Percentiles rank a stretch among this genome's conserved stretches.
These are phyloP conservation scores for Protosalanx chinensis DNA, from an alignment of 2,797 vertebrate species.

Conservation along the genomic window DNA sequence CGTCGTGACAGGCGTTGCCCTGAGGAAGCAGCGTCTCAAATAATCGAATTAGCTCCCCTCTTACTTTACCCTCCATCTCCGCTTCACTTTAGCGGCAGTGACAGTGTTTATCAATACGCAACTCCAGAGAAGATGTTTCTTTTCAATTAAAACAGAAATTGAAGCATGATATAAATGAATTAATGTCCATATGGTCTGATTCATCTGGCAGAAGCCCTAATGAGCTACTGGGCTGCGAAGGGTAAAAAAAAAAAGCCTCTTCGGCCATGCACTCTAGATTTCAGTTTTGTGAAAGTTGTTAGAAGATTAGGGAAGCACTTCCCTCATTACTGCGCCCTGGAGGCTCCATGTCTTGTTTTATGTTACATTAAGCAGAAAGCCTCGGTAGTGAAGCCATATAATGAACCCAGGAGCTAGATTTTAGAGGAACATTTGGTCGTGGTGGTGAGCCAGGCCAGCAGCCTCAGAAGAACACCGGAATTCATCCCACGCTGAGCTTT, in stretches of 20 bases:
- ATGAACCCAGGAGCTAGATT: neutral
- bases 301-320: conserved; percentile 25
- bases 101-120: neutral
- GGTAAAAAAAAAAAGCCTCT: neutral
- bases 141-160: neutral
- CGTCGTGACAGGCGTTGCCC: conserved; percentile 20
- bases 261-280: neutral
- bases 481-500: conserved; percentile 3
- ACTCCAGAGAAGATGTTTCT: neutral
- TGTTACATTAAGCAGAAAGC: conserved; percentile 22
- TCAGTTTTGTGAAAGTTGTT: conserved; percentile 13
- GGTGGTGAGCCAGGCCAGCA: conserved; percentile 5
- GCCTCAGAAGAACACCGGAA: conserved; percentile 25
- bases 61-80: neutral
- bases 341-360: conserved; percentile 16
- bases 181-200: neutral
- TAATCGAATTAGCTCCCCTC: conserved; percentile 26
- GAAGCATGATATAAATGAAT: neutral
- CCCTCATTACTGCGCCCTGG: conserved; percentile 26
- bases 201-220: neutral
- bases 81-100: neutral
- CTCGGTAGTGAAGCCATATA: conserved; percentile 19
- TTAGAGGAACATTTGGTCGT: neutral
- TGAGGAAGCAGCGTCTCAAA: conserved; percentile 9
- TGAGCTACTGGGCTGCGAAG: neutral